Evolutionary conservation across 2,888 invertebrate genomes (phyloP).

Genomic region (Laothoe populi): DNA sequence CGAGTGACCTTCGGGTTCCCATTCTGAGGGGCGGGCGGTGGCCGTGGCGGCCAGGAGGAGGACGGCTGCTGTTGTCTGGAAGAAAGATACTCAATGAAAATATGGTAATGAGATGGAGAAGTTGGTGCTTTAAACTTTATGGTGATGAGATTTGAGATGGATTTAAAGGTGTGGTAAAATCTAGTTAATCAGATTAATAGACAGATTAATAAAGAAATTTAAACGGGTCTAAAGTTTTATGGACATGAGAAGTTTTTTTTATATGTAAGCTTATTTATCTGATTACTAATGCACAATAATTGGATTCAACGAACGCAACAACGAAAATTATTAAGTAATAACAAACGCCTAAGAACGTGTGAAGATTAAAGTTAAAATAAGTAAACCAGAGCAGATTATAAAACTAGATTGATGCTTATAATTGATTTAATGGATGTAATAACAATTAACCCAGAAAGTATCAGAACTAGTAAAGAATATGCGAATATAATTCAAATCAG

Average conservation of each 20-base stretch:
- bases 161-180: background rate
- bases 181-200: too few relatives aligned
- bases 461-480: background rate
- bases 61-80: slow-evolving; percentile 75
- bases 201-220: too few relatives aligned
- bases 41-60: slow-evolving; percentile 62
- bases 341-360: too few relatives aligned
- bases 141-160: background rate
- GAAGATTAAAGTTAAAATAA: background rate
- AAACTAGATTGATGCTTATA: background rate
- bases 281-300: too few relatives aligned
- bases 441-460: slow-evolving; percentile 4
- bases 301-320: too few relatives aligned
- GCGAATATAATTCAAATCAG: background rate
- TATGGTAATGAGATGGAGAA: background rate
- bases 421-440: background rate
- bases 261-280: too few relatives aligned
- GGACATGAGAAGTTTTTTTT: too few relatives aligned
- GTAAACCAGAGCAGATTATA: background rate
- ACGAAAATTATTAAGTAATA: too few relatives aligned
- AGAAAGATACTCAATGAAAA: slow-evolving; percentile 20
- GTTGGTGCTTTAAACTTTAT: background rate
- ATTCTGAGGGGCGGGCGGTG: slow-evolving; percentile 69
- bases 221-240: too few relatives aligned
- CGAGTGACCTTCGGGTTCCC: slow-evolving; percentile 85